Percentiles rank a stretch among this genome's conserved stretches.
These are phyloP conservation scores for Automeris io DNA, from an alignment of 2,888 invertebrate species.

Conservation along the genomic window DNA sequence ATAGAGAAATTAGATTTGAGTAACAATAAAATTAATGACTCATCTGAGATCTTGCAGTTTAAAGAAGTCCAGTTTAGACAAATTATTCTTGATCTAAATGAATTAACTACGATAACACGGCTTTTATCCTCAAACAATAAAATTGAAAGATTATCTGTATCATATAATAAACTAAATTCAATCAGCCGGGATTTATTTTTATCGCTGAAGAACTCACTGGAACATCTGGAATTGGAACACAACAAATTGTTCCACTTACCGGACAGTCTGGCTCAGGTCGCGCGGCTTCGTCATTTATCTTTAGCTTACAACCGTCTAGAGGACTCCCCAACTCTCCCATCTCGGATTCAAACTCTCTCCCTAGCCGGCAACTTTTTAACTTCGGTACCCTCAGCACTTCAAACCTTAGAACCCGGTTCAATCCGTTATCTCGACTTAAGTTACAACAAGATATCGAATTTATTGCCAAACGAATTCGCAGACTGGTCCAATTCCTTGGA, in stretches of 20 bases:
- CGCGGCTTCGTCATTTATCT: constrained; percentile 82
- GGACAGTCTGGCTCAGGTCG: constrained; percentile 75
- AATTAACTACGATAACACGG: constrained; percentile 79
- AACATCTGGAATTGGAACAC: constrained; percentile 86
- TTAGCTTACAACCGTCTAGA: constrained; percentile 85
- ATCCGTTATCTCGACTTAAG: constrained; percentile 84
- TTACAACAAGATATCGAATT: constrained; percentile 85
- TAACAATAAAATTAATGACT: constrained; percentile 82
- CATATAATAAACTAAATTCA: constrained; percentile 84
- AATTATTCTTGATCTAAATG: constrained; percentile 85
- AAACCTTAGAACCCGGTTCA: constrained; percentile 78
- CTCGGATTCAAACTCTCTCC: constrained; percentile 81
- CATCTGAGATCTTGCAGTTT: constrained; percentile 79
- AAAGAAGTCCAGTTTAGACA: constrained; percentile 82
- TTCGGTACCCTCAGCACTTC: constrained; percentile 80
- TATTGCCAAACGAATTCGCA: constrained; percentile 81
- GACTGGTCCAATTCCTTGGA: constrained; percentile 84
- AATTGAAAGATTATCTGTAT: constrained; percentile 83
- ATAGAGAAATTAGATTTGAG: constrained; percentile 87
- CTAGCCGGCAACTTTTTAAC: constrained; percentile 84
- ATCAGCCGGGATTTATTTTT: too few relatives aligned
- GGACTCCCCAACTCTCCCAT: constrained; percentile 69
- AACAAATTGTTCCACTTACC: constrained; percentile 82
- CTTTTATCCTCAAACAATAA: constrained; percentile 80
- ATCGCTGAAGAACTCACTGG: too few relatives aligned